Base-by-base conservation (phyloP, 2,888 invertebrate genomes). In the Perizoma affinitatum region DNA sequence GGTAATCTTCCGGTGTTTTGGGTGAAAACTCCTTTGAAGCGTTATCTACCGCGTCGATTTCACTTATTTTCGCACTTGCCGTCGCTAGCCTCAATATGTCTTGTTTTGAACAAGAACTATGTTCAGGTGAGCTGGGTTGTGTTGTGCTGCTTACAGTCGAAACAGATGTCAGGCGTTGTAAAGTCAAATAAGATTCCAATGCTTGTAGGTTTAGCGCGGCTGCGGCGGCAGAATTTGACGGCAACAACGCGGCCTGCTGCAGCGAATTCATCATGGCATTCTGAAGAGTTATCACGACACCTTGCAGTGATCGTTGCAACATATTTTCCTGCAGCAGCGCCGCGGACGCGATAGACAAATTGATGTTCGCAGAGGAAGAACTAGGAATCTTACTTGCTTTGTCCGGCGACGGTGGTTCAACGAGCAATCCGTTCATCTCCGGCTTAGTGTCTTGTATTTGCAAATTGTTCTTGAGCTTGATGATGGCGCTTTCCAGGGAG, bases 201-300 rank as follows among this genome's bases (percentile, higher is more conserved):
- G 97, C 97, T 88, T 97, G 97, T 41, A 97, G 93, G 83, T 97
- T 97, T 22, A 97, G 92, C 0, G 97, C 97, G 42, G 96, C 96
- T 42, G 97, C 97, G 6, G 96, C 97, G 5, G 96, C 96, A 3
- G 96, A 96, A 73, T 96, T 96, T 0, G 96, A 95, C 6, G 97
- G 97, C 73, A 97, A 84, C 34, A 97, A 89, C 0, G 97, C 96
- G 0, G 97, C 97, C 79, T 97, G 96, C 82, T 97, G 97, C 68
- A 97, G 87, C 7, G 97, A 96, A 75, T 95, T 96, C 88, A 97
- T 95, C 94, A 97, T 95, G 6, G 97, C 96, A 79, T 96, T 96
- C 86, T 97, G 97, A 54, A 97, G 90, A 9, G 96, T 96, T 69
- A 97, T 93, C 41, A 96, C 96, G 52, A 97, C 96, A 75, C 95